Evolutionary conservation across 37 sponge, comb jelly and placozoan species (phyloP).

Genomic region (Hexactinellida sp.): DNA sequence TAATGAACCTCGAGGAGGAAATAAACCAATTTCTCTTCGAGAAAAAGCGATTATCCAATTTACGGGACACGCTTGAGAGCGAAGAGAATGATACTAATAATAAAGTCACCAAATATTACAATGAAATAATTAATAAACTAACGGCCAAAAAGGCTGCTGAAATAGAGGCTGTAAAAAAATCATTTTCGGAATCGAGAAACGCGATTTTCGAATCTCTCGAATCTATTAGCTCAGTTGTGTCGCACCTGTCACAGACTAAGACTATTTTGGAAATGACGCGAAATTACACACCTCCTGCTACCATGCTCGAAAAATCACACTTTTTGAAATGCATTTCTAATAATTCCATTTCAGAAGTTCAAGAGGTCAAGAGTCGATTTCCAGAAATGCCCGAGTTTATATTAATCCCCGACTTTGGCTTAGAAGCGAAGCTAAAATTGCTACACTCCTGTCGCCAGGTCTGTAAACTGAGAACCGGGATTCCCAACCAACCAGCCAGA

Average conservation of each 20-base stretch:
- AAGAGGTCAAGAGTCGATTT: neutral
- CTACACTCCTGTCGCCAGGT: neutral
- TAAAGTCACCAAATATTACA: neutral
- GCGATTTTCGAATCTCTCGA: neutral
- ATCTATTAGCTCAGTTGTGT: neutral
- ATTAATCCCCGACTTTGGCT: neutral
- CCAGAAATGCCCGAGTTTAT: neutral
- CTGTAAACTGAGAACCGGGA: neutral
- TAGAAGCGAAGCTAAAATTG: neutral
- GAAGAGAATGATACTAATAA: neutral
- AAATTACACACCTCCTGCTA: neutral
- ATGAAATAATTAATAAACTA: neutral
- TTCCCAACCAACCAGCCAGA: neutral
- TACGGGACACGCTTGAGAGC: neutral
- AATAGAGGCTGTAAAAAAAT: neutral
- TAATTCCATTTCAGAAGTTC: neutral
- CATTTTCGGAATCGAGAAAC: neutral
- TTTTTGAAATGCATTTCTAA: neutral
- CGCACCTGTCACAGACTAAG: neutral
- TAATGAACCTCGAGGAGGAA: neutral
- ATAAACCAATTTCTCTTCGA: neutral
- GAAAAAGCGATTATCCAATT: neutral
- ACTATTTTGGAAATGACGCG: neutral
- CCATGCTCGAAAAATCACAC: slow-evolving; percentile 8
- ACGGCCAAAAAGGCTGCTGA: neutral